Percentiles rank a stretch among this genome's conserved stretches.
Conservation (phyloP, 2,797 vertebrate genomes). For the Pagetopsis macropterus region DNA sequence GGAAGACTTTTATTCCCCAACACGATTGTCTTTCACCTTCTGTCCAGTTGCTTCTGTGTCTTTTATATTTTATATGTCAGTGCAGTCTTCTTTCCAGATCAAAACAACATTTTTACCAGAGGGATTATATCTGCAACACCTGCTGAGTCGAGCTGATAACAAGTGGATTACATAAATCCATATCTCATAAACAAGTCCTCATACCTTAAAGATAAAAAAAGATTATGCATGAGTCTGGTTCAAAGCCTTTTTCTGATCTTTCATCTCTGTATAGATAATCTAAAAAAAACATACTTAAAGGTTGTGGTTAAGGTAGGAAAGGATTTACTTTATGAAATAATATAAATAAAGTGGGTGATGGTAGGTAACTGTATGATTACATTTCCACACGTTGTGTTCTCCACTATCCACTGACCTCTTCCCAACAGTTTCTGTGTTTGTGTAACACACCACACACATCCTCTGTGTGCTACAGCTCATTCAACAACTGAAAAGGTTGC, state of each 20-base stretch:
- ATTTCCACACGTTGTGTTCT: neutral
- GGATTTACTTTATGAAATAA: neutral
- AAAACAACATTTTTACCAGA: slow-evolving; percentile 44
- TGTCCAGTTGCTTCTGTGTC: slow-evolving; percentile 40
- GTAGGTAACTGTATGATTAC: neutral
- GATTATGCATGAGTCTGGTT: neutral
- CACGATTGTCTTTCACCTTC: slow-evolving; percentile 47
- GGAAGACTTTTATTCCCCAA: slow-evolving; percentile 42
- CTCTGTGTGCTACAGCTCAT: slow-evolving; percentile 6
- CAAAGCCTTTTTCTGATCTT: slow-evolving; percentile 5
- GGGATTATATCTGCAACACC: slow-evolving; percentile 64
- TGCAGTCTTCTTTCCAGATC: slow-evolving; percentile 47
- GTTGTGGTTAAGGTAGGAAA: neutral
- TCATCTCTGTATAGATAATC: neutral
- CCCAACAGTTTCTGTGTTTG: neutral
- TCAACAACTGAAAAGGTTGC: neutral
- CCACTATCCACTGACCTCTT: neutral
- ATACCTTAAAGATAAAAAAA: neutral
- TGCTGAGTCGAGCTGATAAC: slow-evolving; percentile 54
- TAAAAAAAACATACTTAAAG: neutral
- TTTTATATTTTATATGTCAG: slow-evolving; percentile 31
- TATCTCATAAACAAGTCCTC: slow-evolving; percentile 5
- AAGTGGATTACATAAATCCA: slow-evolving; percentile 57
- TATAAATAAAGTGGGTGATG: neutral
- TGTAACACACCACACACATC: neutral